These are phyloP conservation scores for Nebria ingens DNA, from an alignment of 1,140 invertebrate genomes.

Conservation along the genomic window DNA sequence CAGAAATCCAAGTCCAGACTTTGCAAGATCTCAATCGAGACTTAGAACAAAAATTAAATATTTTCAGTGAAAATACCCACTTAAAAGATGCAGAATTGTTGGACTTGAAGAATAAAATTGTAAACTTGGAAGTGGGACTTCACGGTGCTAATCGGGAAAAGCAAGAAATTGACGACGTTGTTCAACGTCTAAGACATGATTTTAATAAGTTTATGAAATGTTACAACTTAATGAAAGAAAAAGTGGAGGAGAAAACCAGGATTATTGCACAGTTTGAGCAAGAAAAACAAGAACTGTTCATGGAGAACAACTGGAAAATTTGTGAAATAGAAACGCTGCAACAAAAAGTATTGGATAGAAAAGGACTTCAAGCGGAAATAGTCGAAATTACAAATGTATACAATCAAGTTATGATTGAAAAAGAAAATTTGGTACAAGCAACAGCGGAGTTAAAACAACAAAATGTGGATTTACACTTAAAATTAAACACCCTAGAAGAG, in stretches of 20 bases:
- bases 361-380: conserved; percentile 5
- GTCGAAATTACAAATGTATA: conserved; percentile 3
- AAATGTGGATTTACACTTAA: not conserved
- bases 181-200: conserved; percentile 33
- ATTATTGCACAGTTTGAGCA: conserved; percentile 20
- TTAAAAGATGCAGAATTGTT: conserved; percentile 30
- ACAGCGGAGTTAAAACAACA: not conserved
- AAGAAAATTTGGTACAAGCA: not conserved
- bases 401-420: conserved; percentile 8
- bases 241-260: conserved; percentile 28
- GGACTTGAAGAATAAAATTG: conserved; percentile 35
- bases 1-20: conserved; percentile 32
- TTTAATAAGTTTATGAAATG: conserved; percentile 35
- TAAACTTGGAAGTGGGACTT: conserved; percentile 28
- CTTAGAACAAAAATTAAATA: conserved; percentile 30
- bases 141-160: conserved; percentile 36
- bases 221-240: conserved; percentile 37
- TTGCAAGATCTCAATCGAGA: conserved; percentile 30
- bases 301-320: conserved; percentile 1
- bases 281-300: conserved; percentile 18
- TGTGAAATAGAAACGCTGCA: conserved; percentile 11
- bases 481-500: not conserved
- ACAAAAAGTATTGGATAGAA: conserved; percentile 6
- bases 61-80: conserved; percentile 25
- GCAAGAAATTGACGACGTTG: conserved; percentile 31